Percentiles rank a stretch among this genome's conserved stretches.
phyloP scores from a whole-genome alignment of 2,113 vertebrate genomes.

The Myotis brandtii region DNA sequence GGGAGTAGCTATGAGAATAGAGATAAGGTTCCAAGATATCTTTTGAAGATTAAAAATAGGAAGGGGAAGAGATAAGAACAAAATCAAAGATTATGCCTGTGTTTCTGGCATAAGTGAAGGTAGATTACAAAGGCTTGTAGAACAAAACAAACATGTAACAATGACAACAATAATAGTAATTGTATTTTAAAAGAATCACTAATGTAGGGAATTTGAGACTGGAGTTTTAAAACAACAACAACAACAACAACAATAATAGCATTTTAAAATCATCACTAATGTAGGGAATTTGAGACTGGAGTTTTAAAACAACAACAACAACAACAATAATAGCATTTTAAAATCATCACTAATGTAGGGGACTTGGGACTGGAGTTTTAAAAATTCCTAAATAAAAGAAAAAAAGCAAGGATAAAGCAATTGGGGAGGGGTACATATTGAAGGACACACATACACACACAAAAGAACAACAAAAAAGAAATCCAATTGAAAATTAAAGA shows the following conservation, averaged over 20 bases:
- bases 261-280: slow-evolving; percentile 9
- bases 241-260: neutral
- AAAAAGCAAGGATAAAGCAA: neutral
- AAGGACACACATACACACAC: neutral
- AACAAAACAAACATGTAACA: neutral
- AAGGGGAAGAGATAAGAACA: neutral
- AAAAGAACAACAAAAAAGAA: neutral
- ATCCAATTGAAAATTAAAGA: neutral
- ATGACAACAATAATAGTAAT: neutral
- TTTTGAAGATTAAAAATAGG: neutral
- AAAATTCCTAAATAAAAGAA: neutral
- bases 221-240: neutral
- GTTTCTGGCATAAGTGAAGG: slow-evolving; percentile 41
- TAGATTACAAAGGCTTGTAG: neutral
- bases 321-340: slow-evolving; percentile 7
- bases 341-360: neutral
- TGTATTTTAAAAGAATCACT: slow-evolving; percentile 13
- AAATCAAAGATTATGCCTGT: neutral
- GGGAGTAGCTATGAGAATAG: neutral
- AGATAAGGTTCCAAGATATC: neutral
- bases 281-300: neutral
- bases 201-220: neutral
- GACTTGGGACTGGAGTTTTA: neutral
- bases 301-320: neutral
- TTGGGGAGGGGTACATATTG: neutral